These are phyloP conservation scores for Timema podura DNA, from an alignment of 2,888 invertebrate genomes.

Conservation along the genomic window DNA sequence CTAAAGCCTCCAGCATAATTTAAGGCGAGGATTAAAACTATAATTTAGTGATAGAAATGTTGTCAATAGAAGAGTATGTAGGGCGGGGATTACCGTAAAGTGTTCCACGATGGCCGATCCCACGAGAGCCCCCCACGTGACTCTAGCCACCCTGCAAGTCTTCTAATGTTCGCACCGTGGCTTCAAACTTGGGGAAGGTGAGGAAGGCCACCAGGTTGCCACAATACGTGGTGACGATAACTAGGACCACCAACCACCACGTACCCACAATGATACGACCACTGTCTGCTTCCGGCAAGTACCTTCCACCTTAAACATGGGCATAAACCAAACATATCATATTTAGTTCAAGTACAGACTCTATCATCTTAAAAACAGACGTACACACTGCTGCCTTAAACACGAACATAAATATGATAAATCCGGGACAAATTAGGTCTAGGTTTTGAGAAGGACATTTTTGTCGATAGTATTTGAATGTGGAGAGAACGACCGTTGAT, in stretches of 20 bases:
- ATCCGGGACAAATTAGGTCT: no score
- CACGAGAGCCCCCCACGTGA: constrained; percentile 72
- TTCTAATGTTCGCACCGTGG: constrained; percentile 62
- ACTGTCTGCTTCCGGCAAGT: constrained; percentile 79
- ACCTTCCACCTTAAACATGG: constrained; percentile 71
- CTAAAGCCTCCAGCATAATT: no score
- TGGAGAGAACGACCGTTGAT: no score
- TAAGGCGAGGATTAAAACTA: no score
- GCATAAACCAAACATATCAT: not conserved
- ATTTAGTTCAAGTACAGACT: not conserved
- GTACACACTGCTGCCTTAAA: no score
- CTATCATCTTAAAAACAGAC: not conserved
- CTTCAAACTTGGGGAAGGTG: constrained; percentile 81
- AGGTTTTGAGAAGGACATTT: no score
- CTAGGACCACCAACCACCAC: constrained; percentile 90
- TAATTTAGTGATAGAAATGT: no score
- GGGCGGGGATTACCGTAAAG: constrained; percentile 46
- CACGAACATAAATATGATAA: no score
- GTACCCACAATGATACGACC: constrained; percentile 80
- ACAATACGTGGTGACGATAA: constrained; percentile 86
- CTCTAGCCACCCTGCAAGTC: constrained; percentile 57
- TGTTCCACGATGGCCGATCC: constrained; percentile 71
- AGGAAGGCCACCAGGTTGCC: constrained; percentile 90
- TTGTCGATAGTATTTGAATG: no score
- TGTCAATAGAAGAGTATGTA: no score